Evolutionary conservation across 2,888 invertebrate genomes (phyloP).

Genomic region (Dione vanillae): DNA sequence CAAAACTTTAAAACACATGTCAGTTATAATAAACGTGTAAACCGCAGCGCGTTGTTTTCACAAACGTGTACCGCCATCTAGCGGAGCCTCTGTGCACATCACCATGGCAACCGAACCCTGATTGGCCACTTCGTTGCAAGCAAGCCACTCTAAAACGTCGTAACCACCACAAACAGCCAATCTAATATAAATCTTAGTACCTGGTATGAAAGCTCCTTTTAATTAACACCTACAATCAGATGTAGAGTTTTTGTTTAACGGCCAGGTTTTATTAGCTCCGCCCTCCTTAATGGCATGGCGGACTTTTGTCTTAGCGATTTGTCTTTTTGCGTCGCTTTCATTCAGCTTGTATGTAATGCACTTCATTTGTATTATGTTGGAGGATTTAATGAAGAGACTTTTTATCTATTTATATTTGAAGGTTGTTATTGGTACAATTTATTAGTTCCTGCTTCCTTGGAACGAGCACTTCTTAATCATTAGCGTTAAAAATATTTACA

Average conservation of each 20-base stretch:
- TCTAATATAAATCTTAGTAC: constrained; percentile 62
- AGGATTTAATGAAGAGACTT: constrained; percentile 33
- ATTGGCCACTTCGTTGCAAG: constrained; percentile 73
- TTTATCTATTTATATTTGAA: constrained; percentile 22
- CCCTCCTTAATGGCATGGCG: constrained; percentile 78
- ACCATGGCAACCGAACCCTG: constrained; percentile 76
- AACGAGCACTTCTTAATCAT: too few relatives aligned
- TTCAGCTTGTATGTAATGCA: constrained; percentile 39
- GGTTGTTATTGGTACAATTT: background rate
- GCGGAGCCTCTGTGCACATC: constrained; percentile 57
- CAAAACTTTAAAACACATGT: constrained; percentile 8
- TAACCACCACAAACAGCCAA: constrained; percentile 57
- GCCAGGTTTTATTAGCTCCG: constrained; percentile 73
- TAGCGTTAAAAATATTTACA: too few relatives aligned
- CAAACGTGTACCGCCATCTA: constrained; percentile 70
- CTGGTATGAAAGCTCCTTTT: constrained; percentile 59
- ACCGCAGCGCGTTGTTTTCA: constrained; percentile 44
- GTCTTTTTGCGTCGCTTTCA: constrained; percentile 70
- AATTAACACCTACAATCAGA: constrained; percentile 47
- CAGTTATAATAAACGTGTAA: constrained; percentile 29
- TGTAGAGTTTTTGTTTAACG: constrained; percentile 51
- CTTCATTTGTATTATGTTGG: constrained; percentile 29
- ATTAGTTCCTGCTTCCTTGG: background rate
- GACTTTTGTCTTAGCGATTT: constrained; percentile 64
- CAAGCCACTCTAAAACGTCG: constrained; percentile 54